Percentiles rank a stretch among this genome's conserved stretches.
Evolutionary conservation across 1,140 invertebrate genomes (phyloP).

Genomic region (Bombus pascuorum): DNA sequence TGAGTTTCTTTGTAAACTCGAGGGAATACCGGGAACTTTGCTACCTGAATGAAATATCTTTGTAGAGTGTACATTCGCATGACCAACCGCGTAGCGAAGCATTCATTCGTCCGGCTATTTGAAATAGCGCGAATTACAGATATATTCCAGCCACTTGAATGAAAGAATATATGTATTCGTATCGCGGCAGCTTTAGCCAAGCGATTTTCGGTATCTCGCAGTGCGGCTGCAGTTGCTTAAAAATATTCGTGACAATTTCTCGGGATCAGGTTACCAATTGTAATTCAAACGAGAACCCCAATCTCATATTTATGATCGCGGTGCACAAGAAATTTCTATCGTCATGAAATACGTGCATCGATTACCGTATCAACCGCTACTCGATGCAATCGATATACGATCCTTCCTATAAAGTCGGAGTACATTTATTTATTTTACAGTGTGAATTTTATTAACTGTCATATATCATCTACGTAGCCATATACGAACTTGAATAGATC

Average conservation of each 20-base stretch:
- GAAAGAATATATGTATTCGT: conserved; percentile 10
- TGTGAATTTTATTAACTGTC: not conserved
- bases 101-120: not conserved
- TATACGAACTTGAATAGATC: not conserved
- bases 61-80: not conserved
- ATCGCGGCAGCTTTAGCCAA: no score
- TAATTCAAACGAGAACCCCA: not conserved
- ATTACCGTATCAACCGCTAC: not conserved
- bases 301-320: not conserved
- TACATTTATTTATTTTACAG: not conserved
- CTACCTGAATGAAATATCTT: not conserved
- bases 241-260: conserved; percentile 24
- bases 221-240: not conserved
- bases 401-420: not conserved
- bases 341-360: not conserved
- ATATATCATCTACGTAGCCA: not conserved
- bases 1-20: not conserved
- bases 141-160: conserved; percentile 1
- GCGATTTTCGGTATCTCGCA: not conserved
- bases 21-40: not conserved
- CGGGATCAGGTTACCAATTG: not conserved
- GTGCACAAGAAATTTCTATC: not conserved
- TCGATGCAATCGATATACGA: not conserved
- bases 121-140: not conserved
- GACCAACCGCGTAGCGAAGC: not conserved